phyloP scores from a whole-genome alignment of 2,888 invertebrate species.

The Strigamia transsilvanica region DNA sequence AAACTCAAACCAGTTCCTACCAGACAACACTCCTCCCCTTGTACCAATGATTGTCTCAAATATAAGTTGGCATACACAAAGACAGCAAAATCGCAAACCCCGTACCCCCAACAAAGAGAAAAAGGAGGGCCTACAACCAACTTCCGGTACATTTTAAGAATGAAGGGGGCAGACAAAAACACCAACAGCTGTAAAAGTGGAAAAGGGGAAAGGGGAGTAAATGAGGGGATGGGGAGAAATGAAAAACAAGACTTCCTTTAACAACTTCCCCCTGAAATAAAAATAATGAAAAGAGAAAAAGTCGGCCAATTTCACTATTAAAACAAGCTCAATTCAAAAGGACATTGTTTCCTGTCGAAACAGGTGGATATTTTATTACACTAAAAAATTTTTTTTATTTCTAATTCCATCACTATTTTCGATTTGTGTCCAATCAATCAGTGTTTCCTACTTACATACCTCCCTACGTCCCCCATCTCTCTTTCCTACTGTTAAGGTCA shows the following conservation, averaged over 20 bases:
- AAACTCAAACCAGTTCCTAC: conserved; percentile 14
- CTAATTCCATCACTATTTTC: too few relatives aligned
- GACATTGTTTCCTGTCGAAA: too few relatives aligned
- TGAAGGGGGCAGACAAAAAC: conserved; percentile 18
- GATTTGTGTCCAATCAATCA: too few relatives aligned
- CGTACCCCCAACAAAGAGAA: background rate
- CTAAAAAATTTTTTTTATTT: too few relatives aligned
- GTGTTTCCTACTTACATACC: too few relatives aligned
- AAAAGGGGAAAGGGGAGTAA: background rate
- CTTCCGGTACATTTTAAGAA: conserved; percentile 16
- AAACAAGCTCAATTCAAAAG: too few relatives aligned
- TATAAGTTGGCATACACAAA: background rate
- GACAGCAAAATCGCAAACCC: conserved; percentile 3
- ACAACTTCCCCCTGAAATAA: background rate
- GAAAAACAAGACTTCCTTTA: background rate
- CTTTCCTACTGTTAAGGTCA: too few relatives aligned
- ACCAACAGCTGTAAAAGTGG: conserved; percentile 30
- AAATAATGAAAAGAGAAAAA: background rate
- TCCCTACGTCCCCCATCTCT: too few relatives aligned
- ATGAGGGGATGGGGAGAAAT: background rate
- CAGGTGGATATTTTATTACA: too few relatives aligned
- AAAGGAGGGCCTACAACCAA: background rate
- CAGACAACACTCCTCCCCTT: conserved; percentile 27
- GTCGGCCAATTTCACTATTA: background rate
- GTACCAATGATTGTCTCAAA: conserved; percentile 15